Conservation (phyloP, 2,888 invertebrate genomes). For the Glyphotaelius pellucidus region DNA sequence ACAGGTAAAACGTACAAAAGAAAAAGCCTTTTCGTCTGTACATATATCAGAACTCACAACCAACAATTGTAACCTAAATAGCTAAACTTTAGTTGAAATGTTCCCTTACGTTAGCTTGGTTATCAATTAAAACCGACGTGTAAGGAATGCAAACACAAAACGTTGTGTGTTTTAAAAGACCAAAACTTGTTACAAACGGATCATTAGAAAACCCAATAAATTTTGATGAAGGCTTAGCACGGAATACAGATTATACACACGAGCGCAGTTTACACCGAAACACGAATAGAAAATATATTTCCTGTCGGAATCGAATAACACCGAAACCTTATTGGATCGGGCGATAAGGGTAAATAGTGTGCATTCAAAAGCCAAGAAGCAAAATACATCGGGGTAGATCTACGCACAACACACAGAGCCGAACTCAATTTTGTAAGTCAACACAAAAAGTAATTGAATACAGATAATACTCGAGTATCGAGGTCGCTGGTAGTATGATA, state of each 20-base stretch:
- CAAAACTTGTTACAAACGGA: background rate
- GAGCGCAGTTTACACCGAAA: background rate
- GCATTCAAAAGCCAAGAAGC: background rate
- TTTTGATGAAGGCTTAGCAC: slow-evolving; percentile 2
- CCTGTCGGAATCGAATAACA: background rate
- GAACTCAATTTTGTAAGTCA: background rate
- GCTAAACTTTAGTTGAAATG: background rate
- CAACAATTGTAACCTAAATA: background rate
- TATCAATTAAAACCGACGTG: background rate
- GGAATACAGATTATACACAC: background rate
- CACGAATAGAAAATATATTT: background rate
- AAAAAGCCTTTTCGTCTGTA: background rate
- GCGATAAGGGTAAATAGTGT: background rate
- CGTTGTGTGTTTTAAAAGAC: background rate
- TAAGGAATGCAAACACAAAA: background rate
- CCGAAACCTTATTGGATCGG: background rate
- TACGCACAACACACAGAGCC: background rate
- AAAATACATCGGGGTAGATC: background rate
- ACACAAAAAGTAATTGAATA: background rate
- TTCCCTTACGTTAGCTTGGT: background rate
- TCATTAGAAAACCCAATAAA: background rate
- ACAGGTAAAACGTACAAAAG: background rate
- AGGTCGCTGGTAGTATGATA: too few species aligned
- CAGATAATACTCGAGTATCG: background rate
- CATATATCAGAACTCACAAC: background rate